Evolutionary conservation across 1,140 invertebrate species (phyloP).

Genomic region (Caenorhabditis remanei): DNA sequence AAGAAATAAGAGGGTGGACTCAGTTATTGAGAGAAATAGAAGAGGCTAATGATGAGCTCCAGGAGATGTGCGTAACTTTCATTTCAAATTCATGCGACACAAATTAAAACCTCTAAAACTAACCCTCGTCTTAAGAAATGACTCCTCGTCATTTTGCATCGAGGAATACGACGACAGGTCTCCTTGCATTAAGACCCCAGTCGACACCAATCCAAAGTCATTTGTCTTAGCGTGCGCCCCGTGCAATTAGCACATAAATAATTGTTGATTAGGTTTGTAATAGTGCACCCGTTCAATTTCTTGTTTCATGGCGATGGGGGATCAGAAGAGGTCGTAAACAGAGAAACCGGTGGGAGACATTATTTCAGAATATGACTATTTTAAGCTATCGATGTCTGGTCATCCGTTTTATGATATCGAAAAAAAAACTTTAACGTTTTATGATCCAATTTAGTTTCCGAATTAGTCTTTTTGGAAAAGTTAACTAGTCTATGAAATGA

Average conservation of each 20-base stretch:
- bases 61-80: slow-evolving; percentile 29
- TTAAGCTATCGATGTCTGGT: too few relatives aligned
- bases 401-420: neutral
- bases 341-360: too few relatives aligned
- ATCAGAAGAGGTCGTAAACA: too few relatives aligned
- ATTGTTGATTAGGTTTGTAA: slow-evolving; percentile 12
- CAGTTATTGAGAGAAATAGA: slow-evolving; percentile 30
- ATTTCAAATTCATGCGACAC: slow-evolving; percentile 46
- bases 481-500: too few relatives aligned
- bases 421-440: neutral
- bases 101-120: slow-evolving; percentile 46
- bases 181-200: neutral
- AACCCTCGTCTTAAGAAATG: slow-evolving; percentile 14
- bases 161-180: neutral
- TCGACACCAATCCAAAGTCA: neutral
- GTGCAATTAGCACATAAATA: neutral
- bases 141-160: neutral
- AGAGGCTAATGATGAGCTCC: slow-evolving; percentile 26
- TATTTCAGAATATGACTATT: too few relatives aligned
- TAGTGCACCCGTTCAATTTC: slow-evolving; percentile 1
- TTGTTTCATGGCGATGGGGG: neutral
- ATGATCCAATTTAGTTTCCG: neutral
- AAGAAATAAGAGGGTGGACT: slow-evolving; percentile 27
- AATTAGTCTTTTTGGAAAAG: too few relatives aligned
- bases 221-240: neutral